Conservation (phyloP, 2,113 vertebrate species). For the Gymnobelideus leadbeateri region DNA sequence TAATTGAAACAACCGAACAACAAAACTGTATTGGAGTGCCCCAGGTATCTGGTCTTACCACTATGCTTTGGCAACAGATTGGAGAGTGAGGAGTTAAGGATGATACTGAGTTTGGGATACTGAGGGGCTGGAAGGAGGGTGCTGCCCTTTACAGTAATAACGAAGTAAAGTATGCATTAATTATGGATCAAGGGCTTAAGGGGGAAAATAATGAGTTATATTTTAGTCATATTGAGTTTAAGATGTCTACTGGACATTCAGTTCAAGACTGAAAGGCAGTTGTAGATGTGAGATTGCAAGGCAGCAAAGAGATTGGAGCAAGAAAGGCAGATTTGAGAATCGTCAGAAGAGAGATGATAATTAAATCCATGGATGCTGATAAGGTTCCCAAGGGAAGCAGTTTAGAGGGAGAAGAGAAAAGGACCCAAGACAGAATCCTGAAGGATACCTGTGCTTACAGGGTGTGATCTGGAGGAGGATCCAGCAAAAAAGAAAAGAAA, state of each 20-base stretch:
- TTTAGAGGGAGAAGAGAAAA: not conserved
- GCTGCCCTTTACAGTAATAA: not conserved
- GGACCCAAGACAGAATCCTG: not conserved
- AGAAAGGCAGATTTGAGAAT: not conserved
- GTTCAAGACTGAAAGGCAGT: not conserved
- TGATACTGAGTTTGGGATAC: not conserved
- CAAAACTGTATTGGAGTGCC: no score
- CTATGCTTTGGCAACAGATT: no score
- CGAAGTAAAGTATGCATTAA: not conserved
- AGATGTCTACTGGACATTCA: not conserved
- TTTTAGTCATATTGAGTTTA: not conserved
- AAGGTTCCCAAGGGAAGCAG: not conserved
- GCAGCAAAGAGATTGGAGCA: not conserved
- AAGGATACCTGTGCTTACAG: not conserved
- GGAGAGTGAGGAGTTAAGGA: not conserved
- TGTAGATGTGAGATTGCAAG: not conserved
- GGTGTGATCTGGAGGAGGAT: not conserved
- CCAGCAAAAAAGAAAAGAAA: not conserved
- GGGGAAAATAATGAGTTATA: no score
- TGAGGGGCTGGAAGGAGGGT: not conserved
- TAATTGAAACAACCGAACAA: no score
- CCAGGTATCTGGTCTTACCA: no score
- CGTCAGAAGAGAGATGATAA: not conserved
- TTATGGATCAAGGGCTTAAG: no score
- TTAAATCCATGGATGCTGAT: not conserved